phyloP scores from a whole-genome alignment of 2,888 invertebrate species.

The Callosobruchus maculatus region DNA sequence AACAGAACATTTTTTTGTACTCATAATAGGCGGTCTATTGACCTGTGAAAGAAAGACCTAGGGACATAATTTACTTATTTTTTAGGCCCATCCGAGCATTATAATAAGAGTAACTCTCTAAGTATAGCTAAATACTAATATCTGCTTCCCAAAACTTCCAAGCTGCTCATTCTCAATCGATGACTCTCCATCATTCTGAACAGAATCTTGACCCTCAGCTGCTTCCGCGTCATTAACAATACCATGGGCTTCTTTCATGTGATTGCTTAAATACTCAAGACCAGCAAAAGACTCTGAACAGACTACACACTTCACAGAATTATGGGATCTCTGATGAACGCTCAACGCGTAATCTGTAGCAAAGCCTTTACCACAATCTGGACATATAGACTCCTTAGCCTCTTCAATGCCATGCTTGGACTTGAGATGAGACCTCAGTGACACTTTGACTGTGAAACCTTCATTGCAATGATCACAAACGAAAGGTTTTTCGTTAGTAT shows the following conservation, averaged over 20 bases:
- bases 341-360: no score
- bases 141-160: neutral
- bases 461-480: slow-evolving; percentile 29
- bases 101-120: no score
- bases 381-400: slow-evolving; percentile 28
- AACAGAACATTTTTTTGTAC: no score
- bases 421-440: slow-evolving; percentile 34
- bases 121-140: neutral
- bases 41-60: no score
- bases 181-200: neutral
- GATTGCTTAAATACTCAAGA: slow-evolving; percentile 24
- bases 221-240: slow-evolving; percentile 1
- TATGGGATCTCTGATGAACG: slow-evolving; percentile 30
- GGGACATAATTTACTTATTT: no score
- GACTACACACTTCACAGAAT: slow-evolving; percentile 24
- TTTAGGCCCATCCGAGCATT: no score
- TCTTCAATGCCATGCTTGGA: slow-evolving; percentile 34
- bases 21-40: no score
- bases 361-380: slow-evolving; percentile 31
- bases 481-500: slow-evolving; percentile 34
- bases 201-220: no score
- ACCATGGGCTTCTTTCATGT: slow-evolving; percentile 18
- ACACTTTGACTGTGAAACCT: slow-evolving; percentile 35
- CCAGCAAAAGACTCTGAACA: slow-evolving; percentile 29
- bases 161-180: neutral